Base-by-base conservation (phyloP, 2,888 invertebrate genomes). In the Thera britannica region DNA sequence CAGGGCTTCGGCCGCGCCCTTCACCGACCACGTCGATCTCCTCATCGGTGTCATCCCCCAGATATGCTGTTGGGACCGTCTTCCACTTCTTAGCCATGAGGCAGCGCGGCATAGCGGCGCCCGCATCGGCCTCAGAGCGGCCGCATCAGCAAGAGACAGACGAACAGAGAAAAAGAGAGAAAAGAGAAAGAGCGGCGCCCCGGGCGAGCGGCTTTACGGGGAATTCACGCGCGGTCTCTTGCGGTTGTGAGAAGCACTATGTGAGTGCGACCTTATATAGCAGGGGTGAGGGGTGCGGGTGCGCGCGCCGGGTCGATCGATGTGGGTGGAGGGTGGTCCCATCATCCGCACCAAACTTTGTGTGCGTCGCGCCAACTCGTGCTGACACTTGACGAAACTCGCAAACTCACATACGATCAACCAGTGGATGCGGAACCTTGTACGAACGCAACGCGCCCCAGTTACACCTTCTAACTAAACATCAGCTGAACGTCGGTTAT, bases 11-110 rank as follows among this genome's bases (percentile, higher is more conserved):
- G 87, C 90, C 92, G 89, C 93, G 92, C 90, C 96, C 97, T 86
- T 97, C 97, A 76, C 97, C 97, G 79, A 97, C 97, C 86, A 97
- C 97, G 95, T 97, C 97, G 94, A 97, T 97, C 94, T 97, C 97
- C 93, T 97, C 97, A 79, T 96, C 93, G 74, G 92, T 90, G 94
- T 93, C 92, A 79, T 96, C 96, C 78, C 95, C 95, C 86, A 94
- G 94, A 90, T 89, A 95, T 89, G 88, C 90, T 88, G 85, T 89
- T 86, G 88, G 88, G 86, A 87, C 91, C 90, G 96, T 97, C 96
- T 98, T 98, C 97, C 98, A 98, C 95, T 98, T 98, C 95, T 98
- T 98, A 86, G 98, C 98, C 97, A 98, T 98, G 93, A 98, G 96
- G 95, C 98, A 98, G 92, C 98, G 97, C 94, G 98, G 98, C 98